A percentile compares a stretch with the other conserved stretches of the same genome.
These are phyloP conservation scores for Doris montereyensis DNA, from an alignment of 2,888 invertebrate genomes.

Conservation along the genomic window DNA sequence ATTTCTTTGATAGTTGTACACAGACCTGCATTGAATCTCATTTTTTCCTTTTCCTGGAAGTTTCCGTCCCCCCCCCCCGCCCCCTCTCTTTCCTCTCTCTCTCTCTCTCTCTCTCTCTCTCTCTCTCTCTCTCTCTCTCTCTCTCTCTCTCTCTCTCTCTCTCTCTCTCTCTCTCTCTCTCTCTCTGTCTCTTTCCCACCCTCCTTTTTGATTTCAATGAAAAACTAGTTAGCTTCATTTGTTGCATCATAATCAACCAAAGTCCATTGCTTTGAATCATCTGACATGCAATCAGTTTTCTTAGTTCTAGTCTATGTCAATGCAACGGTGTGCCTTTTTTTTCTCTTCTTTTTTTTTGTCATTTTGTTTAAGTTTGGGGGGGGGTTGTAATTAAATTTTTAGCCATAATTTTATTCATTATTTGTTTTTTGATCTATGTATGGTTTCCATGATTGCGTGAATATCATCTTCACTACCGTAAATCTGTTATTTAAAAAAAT, in stretches of 20 bases:
- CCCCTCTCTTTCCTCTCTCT: not conserved
- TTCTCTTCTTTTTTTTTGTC: no score
- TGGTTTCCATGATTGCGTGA: no score
- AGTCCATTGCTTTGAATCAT: not conserved
- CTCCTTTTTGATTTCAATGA: constrained; percentile 14
- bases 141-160: not conserved
- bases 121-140: not conserved
- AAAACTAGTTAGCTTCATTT: no score
- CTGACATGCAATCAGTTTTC: not conserved
- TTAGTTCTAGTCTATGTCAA: not conserved
- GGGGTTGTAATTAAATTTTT: no score
- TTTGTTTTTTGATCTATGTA: no score
- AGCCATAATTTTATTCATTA: no score
- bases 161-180: not conserved
- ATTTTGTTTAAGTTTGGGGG: no score
- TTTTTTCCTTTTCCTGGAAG: not conserved
- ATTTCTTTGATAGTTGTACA: no score
- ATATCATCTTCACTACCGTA: no score
- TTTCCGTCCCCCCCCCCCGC: not conserved
- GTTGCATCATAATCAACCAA: not conserved
- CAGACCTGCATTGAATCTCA: no score
- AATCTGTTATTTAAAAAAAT: no score
- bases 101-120: not conserved
- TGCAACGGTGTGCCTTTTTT: not conserved
- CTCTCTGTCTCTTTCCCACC: constrained; percentile 27